Conservation (phyloP, 2,888 invertebrate genomes). For the Taphrorychus bicolor region DNA sequence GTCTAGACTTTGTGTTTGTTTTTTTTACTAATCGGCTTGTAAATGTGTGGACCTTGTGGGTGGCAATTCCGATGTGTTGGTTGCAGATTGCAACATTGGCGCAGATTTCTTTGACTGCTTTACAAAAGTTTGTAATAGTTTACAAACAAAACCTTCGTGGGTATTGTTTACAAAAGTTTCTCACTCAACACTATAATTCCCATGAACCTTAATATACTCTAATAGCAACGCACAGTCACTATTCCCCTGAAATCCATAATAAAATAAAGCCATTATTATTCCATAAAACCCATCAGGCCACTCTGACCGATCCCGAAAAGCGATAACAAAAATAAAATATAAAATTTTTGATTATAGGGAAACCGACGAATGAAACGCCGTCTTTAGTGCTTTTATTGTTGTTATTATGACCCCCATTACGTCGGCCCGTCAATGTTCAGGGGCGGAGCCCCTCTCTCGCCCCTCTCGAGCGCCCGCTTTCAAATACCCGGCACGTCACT, state of each 20-base stretch:
- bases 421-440: background rate
- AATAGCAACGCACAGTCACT: background rate
- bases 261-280: slow-evolving; percentile 5
- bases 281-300: slow-evolving; percentile 3
- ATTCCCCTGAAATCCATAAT: background rate
- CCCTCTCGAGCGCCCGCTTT: background rate
- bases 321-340: slow-evolving; percentile 4
- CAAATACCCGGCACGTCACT: slow-evolving; percentile 7
- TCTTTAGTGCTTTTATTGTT: background rate
- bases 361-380: slow-evolving; percentile 2
- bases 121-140: no score
- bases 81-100: no score
- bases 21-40: no score
- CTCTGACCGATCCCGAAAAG: background rate
- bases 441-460: background rate
- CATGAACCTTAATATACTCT: background rate
- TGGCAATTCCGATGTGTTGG: no score
- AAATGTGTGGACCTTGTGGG: no score
- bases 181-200: background rate
- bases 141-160: no score
- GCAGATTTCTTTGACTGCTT: no score
- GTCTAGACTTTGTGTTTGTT: no score
- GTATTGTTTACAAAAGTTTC: no score
- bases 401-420: background rate
- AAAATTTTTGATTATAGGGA: slow-evolving; percentile 5